A percentile compares a stretch with the other conserved stretches of the same genome.
Evolutionary conservation across 2,888 invertebrate genomes (phyloP).

Genomic region (Neoitamus cyanurus): DNA sequence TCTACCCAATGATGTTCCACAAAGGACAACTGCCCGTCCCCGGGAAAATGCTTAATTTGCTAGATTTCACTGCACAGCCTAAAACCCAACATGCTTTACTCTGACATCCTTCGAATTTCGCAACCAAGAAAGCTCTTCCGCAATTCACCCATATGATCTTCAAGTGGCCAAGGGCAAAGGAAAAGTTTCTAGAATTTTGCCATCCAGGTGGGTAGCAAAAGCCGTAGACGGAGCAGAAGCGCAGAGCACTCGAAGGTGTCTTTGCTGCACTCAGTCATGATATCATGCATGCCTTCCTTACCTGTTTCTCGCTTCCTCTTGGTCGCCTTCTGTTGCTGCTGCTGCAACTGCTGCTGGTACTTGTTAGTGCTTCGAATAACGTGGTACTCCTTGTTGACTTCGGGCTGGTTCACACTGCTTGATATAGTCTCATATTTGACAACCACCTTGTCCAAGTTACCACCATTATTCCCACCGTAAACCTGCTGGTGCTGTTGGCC

Average conservation of each 20-base stretch:
- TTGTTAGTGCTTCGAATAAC: slow-evolving; percentile 54
- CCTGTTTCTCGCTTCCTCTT: slow-evolving; percentile 58
- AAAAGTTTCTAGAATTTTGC: background rate
- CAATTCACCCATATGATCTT: background rate
- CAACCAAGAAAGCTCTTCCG: background rate
- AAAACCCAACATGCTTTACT: background rate
- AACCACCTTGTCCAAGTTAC: slow-evolving; percentile 51
- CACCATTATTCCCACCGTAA: slow-evolving; percentile 48
- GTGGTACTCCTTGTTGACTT: slow-evolving; percentile 53
- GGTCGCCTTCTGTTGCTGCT: slow-evolving; percentile 53
- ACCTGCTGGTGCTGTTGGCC: slow-evolving; percentile 43
- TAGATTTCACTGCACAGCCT: background rate
- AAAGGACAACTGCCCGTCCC: background rate
- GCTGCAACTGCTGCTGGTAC: slow-evolving; percentile 54
- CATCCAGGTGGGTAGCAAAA: background rate
- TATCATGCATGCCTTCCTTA: slow-evolving; percentile 44
- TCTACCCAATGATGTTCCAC: background rate
- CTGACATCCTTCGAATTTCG: background rate
- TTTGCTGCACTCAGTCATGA: background rate
- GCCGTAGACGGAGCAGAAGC: too few species aligned
- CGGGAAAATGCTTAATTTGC: background rate
- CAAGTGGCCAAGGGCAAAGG: background rate
- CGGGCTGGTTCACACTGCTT: slow-evolving; percentile 43
- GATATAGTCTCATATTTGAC: slow-evolving; percentile 51
- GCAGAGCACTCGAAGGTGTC: background rate